Percentiles rank a stretch among this genome's conserved stretches.
Conservation (phyloP, 2,797 vertebrate genomes). For the Australoheros facetus region DNA sequence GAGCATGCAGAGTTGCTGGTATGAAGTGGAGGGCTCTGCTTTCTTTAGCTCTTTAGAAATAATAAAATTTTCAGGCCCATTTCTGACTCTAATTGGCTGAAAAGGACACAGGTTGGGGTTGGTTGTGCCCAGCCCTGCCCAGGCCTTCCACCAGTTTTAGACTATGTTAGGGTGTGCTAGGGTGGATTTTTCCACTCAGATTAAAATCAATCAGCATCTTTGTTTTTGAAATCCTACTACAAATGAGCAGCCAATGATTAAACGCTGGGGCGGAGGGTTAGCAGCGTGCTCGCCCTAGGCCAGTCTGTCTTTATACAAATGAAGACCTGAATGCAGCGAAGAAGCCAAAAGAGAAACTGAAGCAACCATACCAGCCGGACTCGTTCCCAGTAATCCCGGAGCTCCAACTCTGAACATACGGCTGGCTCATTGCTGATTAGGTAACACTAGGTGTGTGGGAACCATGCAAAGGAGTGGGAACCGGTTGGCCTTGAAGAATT, state of each 20-base stretch:
- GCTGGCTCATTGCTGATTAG: background rate
- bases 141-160: background rate
- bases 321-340: background rate
- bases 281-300: background rate
- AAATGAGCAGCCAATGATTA: background rate
- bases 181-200: background rate
- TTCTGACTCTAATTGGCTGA: background rate
- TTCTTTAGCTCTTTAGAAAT: background rate
- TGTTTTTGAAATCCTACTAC: background rate
- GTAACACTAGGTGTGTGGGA: constrained; percentile 29
- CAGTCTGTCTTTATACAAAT: background rate
- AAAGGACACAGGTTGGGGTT: background rate
- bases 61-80: background rate
- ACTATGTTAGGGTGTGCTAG: background rate
- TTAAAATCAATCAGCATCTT: background rate
- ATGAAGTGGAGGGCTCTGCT: background rate
- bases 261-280: background rate
- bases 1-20: no score
- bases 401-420: background rate
- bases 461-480: constrained; percentile 38
- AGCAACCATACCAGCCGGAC: constrained; percentile 35
- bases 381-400: constrained; percentile 18
- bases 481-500: background rate
- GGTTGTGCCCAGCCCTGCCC: background rate
- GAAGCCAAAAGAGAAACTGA: background rate